Conservation (phyloP, 2,888 invertebrate genomes). For the Actias luna region DNA sequence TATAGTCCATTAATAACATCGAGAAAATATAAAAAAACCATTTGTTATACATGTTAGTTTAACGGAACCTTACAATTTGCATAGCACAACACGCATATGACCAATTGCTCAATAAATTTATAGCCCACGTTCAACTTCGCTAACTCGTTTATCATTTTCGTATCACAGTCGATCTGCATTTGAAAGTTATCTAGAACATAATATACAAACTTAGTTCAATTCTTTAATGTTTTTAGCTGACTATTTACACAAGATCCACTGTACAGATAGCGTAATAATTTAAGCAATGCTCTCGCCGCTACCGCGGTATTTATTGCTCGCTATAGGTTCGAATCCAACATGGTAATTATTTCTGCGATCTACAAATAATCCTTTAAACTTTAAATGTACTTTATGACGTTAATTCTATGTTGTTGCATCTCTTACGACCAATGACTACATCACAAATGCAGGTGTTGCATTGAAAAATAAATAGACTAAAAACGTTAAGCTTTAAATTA, state of each 20-base stretch:
- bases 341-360: too few relatives aligned
- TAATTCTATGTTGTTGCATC: too few relatives aligned
- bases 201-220: conserved; percentile 8
- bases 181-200: conserved; percentile 18
- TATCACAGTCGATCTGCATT: conserved; percentile 41
- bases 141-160: conserved; percentile 55
- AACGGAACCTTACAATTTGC: conserved; percentile 13
- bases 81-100: conserved; percentile 6
- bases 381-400: too few relatives aligned
- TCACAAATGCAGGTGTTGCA: too few relatives aligned
- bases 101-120: conserved; percentile 49
- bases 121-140: conserved; percentile 57
- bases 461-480: too few relatives aligned
- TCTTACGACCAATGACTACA: too few relatives aligned
- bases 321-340: too few relatives aligned
- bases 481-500: neutral
- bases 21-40: neutral
- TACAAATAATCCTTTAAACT: too few relatives aligned
- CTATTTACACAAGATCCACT: neutral
- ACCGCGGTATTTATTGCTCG: too few relatives aligned
- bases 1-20: neutral
- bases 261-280: too few relatives aligned
- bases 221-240: neutral
- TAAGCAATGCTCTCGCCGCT: too few relatives aligned
- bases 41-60: neutral